Conservation (phyloP, 1,140 invertebrate genomes). For the Mesaphorura yosii region DNA sequence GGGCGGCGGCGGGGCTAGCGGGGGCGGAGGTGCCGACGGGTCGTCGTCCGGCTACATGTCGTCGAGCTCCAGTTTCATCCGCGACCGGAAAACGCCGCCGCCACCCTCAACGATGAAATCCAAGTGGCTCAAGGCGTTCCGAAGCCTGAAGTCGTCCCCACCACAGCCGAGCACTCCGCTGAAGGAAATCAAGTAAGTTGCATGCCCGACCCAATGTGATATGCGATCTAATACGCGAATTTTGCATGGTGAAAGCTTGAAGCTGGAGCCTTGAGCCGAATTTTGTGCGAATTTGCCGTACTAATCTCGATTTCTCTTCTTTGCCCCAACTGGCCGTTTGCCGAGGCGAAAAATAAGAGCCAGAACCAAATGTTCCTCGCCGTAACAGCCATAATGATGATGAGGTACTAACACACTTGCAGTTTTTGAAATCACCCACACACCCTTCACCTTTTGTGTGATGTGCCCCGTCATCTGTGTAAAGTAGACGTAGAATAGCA, state of each 20-base stretch:
- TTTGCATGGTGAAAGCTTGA: no score
- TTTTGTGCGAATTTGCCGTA: not conserved
- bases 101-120: conserved; percentile 84
- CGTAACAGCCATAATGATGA: conserved; percentile 75
- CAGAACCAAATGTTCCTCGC: conserved; percentile 77
- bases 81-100: no score
- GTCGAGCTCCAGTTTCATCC: not conserved
- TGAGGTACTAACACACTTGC: conserved; percentile 57
- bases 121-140: conserved; percentile 95
- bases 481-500: no score
- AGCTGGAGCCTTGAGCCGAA: not conserved
- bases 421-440: no score
- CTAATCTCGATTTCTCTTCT: conserved; percentile 10
- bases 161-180: not conserved
- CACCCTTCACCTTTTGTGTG: no score
- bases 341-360: conserved; percentile 15
- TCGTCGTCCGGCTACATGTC: not conserved
- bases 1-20: not conserved
- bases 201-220: not conserved
- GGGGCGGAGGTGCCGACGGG: not conserved
- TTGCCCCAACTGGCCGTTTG: conserved; percentile 23
- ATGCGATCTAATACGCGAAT: no score
- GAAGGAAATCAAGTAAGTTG: conserved; percentile 43
- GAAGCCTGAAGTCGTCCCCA: conserved; percentile 59
- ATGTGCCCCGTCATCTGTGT: no score